A percentile compares a stretch with the other conserved stretches of the same genome.
Conservation (phyloP, 2,888 invertebrate species). For the Melieria crassipennis region DNA sequence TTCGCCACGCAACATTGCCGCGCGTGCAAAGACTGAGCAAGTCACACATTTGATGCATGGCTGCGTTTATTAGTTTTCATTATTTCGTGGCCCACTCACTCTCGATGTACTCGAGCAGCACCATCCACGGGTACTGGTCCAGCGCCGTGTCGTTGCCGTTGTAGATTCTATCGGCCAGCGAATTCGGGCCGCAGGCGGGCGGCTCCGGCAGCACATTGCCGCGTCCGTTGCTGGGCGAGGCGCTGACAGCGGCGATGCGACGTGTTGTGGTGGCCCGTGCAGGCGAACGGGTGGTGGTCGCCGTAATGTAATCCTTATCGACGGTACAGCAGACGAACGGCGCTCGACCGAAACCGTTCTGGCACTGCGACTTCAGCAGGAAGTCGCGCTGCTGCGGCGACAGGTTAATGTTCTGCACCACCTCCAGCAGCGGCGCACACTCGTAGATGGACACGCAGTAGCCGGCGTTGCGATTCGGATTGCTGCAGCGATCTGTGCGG, state of each 20-base stretch:
- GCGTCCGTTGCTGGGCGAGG: constrained; percentile 42
- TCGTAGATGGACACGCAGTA: constrained; percentile 59
- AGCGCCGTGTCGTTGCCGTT: constrained; percentile 72
- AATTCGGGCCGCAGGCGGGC: constrained; percentile 57
- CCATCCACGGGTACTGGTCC: constrained; percentile 78
- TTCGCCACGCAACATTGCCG: not conserved
- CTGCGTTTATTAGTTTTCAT: not conserved
- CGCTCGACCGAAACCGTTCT: constrained; percentile 50
- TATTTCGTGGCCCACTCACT: constrained; percentile 66
- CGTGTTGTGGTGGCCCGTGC: constrained; percentile 4
- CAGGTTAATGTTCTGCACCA: constrained; percentile 46
- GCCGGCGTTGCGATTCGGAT: constrained; percentile 59
- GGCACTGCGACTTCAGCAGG: constrained; percentile 55
- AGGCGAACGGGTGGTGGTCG: constrained; percentile 21
- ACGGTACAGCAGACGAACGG: constrained; percentile 61
- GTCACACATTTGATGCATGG: not conserved
- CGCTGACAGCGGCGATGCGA: constrained; percentile 7
- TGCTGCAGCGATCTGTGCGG: constrained; percentile 67
- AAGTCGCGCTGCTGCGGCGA: constrained; percentile 48
- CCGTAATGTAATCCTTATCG: constrained; percentile 46
- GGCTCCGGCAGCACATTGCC: constrained; percentile 54
- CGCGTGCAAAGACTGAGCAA: not conserved
- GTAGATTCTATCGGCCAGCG: constrained; percentile 68
- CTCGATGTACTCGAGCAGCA: constrained; percentile 72
- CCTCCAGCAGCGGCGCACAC: constrained; percentile 52